A percentile compares a stretch with the other conserved stretches of the same genome.
phyloP scores from a whole-genome alignment of 1,140 invertebrate genomes.

The Cardiocondyla obscurior region DNA sequence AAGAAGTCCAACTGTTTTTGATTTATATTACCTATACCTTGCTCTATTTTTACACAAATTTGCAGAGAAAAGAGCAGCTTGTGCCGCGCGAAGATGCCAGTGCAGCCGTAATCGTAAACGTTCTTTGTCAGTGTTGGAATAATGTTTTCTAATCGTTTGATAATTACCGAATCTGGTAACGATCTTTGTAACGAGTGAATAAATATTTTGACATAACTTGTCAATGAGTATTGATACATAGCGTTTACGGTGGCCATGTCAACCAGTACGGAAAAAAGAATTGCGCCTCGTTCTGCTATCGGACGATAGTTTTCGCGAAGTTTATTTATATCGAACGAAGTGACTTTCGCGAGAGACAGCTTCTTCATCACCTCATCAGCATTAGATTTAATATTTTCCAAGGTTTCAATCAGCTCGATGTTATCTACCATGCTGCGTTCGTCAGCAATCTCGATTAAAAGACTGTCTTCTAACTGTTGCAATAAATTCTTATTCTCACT shows the following conservation, averaged over 20 bases:
- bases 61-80: constrained; percentile 96
- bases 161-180: constrained; percentile 89
- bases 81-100: constrained; percentile 95
- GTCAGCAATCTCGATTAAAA: constrained; percentile 92
- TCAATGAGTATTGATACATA: constrained; percentile 96
- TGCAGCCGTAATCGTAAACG: constrained; percentile 95
- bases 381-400: constrained; percentile 95
- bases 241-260: constrained; percentile 93
- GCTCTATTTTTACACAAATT: constrained; percentile 92
- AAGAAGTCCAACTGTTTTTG: constrained; percentile 94
- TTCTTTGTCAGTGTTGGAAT: constrained; percentile 93
- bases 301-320: constrained; percentile 92
- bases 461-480: constrained; percentile 91
- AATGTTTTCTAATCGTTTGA: constrained; percentile 91
- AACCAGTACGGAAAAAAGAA: constrained; percentile 94
- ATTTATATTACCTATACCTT: constrained; percentile 86
- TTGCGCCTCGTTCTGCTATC: constrained; percentile 92
- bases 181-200: constrained; percentile 91
- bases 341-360: constrained; percentile 88
- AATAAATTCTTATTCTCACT: constrained; percentile 93
- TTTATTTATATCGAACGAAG: constrained; percentile 91
- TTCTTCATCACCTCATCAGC: constrained; percentile 91
- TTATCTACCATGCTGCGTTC: constrained; percentile 97
- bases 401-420: constrained; percentile 91
- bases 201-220: constrained; percentile 92